phyloP scores from a whole-genome alignment of 2,797 vertebrate species.

The Urophycis tenuis region DNA sequence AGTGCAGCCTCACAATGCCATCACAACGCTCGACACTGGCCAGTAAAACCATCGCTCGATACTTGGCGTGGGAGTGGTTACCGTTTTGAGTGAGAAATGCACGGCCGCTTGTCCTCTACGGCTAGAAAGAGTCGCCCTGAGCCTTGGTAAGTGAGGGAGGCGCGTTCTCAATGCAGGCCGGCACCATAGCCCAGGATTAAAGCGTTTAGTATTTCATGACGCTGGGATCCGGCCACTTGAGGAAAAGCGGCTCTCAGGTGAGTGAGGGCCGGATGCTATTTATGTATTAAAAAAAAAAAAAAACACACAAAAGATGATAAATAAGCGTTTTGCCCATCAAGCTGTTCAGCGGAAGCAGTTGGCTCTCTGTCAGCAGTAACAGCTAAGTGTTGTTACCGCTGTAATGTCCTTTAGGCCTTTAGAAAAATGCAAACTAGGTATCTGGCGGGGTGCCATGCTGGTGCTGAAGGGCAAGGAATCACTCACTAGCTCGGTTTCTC shows the following conservation, averaged over 20 bases:
- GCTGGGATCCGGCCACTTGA: not conserved
- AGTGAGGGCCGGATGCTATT: not conserved
- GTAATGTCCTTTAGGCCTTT: conserved; percentile 20
- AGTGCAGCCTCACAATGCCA: no score
- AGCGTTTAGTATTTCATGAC: no score
- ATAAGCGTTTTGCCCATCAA: conserved; percentile 4
- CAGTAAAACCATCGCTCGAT: no score
- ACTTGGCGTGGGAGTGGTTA: no score
- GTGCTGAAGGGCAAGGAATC: not conserved
- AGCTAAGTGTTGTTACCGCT: conserved; percentile 23
- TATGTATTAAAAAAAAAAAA: not conserved
- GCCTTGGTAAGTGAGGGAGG: no score
- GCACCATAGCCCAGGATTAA: no score
- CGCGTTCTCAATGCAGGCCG: no score
- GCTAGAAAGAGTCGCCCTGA: no score
- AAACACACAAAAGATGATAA: conserved; percentile 6
- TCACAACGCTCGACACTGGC: no score
- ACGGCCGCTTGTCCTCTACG: no score
- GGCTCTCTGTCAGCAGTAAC: conserved; percentile 13
- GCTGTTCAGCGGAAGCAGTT: conserved; percentile 4
- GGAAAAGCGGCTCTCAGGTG: no score
- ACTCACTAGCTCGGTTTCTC: not conserved
- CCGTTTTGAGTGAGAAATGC: no score
- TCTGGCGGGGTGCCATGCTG: conserved; percentile 1
- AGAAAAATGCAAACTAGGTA: conserved; percentile 22